phyloP scores from a whole-genome alignment of 2,888 invertebrate genomes.

The Strigamia transsilvanica region DNA sequence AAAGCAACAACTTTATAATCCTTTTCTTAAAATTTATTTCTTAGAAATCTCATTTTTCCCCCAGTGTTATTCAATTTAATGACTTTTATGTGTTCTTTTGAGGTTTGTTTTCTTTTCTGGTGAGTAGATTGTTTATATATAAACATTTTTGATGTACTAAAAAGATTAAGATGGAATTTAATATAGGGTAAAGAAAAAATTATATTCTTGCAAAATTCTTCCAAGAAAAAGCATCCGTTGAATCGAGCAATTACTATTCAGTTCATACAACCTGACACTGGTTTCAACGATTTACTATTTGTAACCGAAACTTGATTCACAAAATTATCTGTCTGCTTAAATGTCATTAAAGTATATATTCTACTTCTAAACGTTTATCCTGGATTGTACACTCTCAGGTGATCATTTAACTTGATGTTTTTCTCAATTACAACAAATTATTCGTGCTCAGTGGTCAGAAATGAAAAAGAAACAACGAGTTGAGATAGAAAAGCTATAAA shows the following conservation, averaged over 20 bases:
- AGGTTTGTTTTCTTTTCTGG: too few relatives aligned
- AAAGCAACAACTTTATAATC: too few relatives aligned
- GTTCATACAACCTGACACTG: slow-evolving; percentile 23
- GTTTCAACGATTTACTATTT: slow-evolving; percentile 26
- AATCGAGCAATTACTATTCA: slow-evolving; percentile 43
- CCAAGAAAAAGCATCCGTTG: background rate
- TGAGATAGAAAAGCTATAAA: slow-evolving; percentile 42
- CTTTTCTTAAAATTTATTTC: too few relatives aligned
- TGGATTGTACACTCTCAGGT: background rate
- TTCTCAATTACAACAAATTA: background rate
- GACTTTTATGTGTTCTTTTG: too few relatives aligned
- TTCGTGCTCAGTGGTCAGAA: background rate
- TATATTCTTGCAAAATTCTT: background rate
- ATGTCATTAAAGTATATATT: background rate
- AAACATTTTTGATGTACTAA: too few relatives aligned
- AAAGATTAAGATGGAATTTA: background rate
- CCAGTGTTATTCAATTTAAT: too few relatives aligned
- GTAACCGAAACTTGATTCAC: background rate
- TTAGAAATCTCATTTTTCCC: too few relatives aligned
- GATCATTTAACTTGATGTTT: background rate
- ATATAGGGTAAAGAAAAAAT: background rate
- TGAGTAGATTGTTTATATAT: too few relatives aligned
- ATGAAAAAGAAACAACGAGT: slow-evolving; percentile 24
- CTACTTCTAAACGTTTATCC: background rate
- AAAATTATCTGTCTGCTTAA: background rate